Base-by-base conservation (phyloP, 2,113 vertebrate species). In the Phyllostomus discolor region DNA sequence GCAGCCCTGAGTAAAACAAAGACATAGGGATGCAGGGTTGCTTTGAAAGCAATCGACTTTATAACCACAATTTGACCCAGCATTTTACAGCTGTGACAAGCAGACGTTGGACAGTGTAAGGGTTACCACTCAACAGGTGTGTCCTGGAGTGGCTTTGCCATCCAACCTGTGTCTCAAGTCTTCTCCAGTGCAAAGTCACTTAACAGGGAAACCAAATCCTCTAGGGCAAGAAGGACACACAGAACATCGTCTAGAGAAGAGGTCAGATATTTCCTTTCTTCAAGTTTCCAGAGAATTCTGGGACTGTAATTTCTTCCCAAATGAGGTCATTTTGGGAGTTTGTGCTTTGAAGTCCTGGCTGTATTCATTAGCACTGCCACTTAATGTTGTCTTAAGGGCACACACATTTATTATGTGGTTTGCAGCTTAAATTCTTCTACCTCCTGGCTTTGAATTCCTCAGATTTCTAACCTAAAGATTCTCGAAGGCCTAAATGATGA, bases 1-100 rank as follows among this genome's bases (percentile, higher is more conserved):
- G 76, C 79, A 85, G 57, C 95, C 43, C 43, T 28, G 66, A 81
- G 86, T 93, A 78, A 97, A 97, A 96, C 93, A 96, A 94, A 95
- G 91, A 76, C 82, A 82, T 28, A 17, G 43, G 88, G 90, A 66
- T 35, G 7, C 82, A 76, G 90, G 57, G 66, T 43, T 64, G 94
- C 92, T 93, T 70, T 67, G 90, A 64, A 95, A 92, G 90, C 66
- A 87, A 76, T 83, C 1, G 7, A 91, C 96, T 97, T 57, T 38
- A 88, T 48, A 75, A 95, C 86, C 91, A 89, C 59, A 59, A 12
- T 59, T 33, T 93, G 95, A 96, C 93, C 95, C 72, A 46, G 67
- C 69, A 78, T 91, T 96, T 94, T 31, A 80, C 35, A 50, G 96
- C 75, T 28, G 93, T 92, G 46, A 88, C 26, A 28, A 54, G 76